Evolutionary conservation across 2,888 invertebrate species (phyloP).

Genomic region (Eristalinus aeneus): DNA sequence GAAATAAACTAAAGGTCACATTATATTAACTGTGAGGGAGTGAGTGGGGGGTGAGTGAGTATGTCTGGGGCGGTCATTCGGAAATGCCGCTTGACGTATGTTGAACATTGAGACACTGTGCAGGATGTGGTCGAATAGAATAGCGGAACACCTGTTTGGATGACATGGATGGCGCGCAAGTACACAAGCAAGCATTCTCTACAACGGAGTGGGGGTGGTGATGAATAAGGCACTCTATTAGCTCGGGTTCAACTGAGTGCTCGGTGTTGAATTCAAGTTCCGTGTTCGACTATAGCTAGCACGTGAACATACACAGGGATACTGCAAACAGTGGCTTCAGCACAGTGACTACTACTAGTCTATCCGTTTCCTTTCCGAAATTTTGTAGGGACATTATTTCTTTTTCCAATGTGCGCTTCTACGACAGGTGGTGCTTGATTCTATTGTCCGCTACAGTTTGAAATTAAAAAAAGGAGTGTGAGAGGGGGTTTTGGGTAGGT

Average conservation of each 20-base stretch:
- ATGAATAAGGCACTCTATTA: constrained; percentile 1
- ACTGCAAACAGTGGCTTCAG: neutral
- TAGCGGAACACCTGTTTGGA: constrained; percentile 29
- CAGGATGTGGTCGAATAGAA: constrained; percentile 31
- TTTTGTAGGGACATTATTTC: neutral
- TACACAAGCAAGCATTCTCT: constrained; percentile 10
- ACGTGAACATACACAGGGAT: neutral
- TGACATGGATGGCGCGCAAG: constrained; percentile 29
- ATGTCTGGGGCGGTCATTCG: neutral
- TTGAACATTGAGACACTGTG: constrained; percentile 19
- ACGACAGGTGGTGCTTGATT: neutral
- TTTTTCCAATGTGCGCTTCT: neutral
- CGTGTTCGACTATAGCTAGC: neutral
- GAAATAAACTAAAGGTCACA: neutral
- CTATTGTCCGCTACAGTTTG: too few relatives aligned
- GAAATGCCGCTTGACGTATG: too few relatives aligned
- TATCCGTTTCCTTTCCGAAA: neutral
- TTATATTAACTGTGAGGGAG: neutral
- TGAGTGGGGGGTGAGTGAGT: neutral
- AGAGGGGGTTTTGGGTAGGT: too few relatives aligned
- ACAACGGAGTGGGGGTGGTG: neutral
- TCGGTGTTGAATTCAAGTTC: neutral
- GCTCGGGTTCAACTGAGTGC: neutral
- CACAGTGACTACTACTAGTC: neutral
- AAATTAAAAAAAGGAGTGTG: too few relatives aligned